A percentile compares a stretch with the other conserved stretches of the same genome.
Conservation (phyloP, 2,888 invertebrate species). For the Anarsia innoxiella region DNA sequence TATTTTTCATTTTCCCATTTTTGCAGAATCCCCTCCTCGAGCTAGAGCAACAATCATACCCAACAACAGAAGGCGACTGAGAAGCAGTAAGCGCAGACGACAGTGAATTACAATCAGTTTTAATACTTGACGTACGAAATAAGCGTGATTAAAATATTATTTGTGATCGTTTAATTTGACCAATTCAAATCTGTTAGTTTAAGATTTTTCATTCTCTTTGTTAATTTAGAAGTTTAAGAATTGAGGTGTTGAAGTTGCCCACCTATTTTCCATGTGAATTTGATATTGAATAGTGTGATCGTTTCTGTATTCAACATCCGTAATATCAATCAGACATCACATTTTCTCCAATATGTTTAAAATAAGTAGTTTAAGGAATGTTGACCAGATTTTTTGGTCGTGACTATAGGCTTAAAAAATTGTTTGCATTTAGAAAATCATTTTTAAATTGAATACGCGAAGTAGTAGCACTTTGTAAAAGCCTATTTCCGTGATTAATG, state of each 20-base stretch:
- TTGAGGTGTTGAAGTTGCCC: conserved; percentile 3
- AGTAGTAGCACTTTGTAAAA: conserved; percentile 10
- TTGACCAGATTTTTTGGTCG: conserved; percentile 1
- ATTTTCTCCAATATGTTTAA: conserved; percentile 3
- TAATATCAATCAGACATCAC: conserved; percentile 4
- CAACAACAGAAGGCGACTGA: conserved; percentile 40
- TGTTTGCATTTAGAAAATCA: conserved; percentile 21
- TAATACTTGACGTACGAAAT: background rate
- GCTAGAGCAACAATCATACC: conserved; percentile 22
- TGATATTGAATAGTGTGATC: conserved; percentile 2
- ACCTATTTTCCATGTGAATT: background rate
- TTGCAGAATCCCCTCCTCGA: conserved; percentile 40
- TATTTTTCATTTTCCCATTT: too few species aligned
- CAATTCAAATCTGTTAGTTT: background rate
- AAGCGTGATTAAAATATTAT: conserved; percentile 2
- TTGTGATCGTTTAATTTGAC: conserved; percentile 1
- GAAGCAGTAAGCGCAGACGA: conserved; percentile 51
- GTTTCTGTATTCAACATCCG: background rate
- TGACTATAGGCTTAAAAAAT: conserved; percentile 7
- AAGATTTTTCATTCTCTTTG: background rate
- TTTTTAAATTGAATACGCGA: conserved; percentile 2
- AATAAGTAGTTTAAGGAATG: too few species aligned
- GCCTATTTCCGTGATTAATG: conserved; percentile 15
- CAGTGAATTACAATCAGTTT: conserved; percentile 19
- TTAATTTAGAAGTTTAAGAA: background rate